Percentiles rank a stretch among this genome's conserved stretches.
Conservation (phyloP, 1,140 invertebrate genomes). For the Cydia fagiglandana region DNA sequence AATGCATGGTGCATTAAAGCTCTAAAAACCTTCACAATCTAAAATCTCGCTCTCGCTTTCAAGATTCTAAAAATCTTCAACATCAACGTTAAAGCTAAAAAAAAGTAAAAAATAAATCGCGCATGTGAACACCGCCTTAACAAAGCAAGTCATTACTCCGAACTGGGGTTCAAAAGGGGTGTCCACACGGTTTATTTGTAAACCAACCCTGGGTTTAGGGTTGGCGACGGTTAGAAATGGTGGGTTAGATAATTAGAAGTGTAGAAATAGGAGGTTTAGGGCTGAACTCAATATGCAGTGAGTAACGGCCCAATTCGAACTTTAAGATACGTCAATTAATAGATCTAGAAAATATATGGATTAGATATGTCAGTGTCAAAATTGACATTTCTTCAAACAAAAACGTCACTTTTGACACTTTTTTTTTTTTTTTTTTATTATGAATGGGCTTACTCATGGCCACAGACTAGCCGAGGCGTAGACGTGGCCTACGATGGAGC, state of each 20-base stretch:
- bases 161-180: conserved; percentile 30
- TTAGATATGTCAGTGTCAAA: no score
- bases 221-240: conserved; percentile 9
- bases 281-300: neutral
- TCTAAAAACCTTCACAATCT: conserved; percentile 7
- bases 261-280: conserved; percentile 1
- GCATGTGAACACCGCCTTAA: conserved; percentile 24
- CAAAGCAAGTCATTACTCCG: conserved; percentile 30
- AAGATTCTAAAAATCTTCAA: conserved; percentile 3
- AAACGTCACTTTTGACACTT: no score
- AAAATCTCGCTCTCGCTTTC: conserved; percentile 18
- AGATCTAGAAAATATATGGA: no score
- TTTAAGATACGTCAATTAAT: no score
- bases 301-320: no score
- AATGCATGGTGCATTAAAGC: neutral
- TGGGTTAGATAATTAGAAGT: conserved; percentile 30
- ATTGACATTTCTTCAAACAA: no score
- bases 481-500: no score
- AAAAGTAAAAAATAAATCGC: conserved; percentile 10
- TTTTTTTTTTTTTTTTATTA: no score
- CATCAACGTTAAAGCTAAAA: neutral
- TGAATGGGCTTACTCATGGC: no score
- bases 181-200: conserved; percentile 30
- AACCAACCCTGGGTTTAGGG: conserved; percentile 11
- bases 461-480: no score